Evolutionary conservation across 2,113 vertebrate genomes (phyloP).

Genomic region (Holacanthus passer): DNA sequence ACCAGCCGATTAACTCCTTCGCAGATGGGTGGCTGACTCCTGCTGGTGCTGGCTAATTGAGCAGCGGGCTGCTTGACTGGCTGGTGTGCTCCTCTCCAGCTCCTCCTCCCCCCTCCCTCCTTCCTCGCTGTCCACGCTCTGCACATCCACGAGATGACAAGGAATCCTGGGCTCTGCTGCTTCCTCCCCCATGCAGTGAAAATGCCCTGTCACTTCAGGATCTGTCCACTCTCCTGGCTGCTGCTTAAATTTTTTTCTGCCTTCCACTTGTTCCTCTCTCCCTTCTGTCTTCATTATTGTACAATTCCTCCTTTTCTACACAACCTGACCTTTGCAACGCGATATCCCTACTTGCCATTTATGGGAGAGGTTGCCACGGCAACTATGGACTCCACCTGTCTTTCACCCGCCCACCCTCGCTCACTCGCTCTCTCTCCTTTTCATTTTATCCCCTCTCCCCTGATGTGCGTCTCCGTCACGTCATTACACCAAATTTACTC

Average conservation of each 20-base stretch:
- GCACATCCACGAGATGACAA: slow-evolving; percentile 63
- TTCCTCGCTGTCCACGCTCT: slow-evolving; percentile 58
- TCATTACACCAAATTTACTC: slow-evolving; percentile 31
- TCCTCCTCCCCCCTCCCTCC: slow-evolving; percentile 56
- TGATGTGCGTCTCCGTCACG: slow-evolving; percentile 52
- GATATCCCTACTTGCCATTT: slow-evolving; percentile 85
- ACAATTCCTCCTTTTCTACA: slow-evolving; percentile 65
- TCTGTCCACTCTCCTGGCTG: slow-evolving; percentile 19
- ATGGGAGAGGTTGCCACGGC: slow-evolving; percentile 87
- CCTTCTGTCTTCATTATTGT: slow-evolving; percentile 33
- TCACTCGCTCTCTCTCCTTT: slow-evolving; percentile 6
- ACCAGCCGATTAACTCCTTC: slow-evolving; percentile 82
- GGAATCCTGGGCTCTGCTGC: slow-evolving; percentile 60
- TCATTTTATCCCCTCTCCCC: slow-evolving; percentile 61
- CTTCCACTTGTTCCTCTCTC: slow-evolving; percentile 11
- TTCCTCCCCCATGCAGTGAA: slow-evolving; percentile 36
- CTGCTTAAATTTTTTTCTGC: not conserved
- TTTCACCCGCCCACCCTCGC: slow-evolving; percentile 65
- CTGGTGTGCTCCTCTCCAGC: slow-evolving; percentile 60
- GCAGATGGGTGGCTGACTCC: slow-evolving; percentile 76
- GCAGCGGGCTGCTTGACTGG: slow-evolving; percentile 71
- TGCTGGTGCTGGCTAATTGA: slow-evolving; percentile 81
- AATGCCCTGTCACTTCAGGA: slow-evolving; percentile 64
- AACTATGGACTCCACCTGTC: slow-evolving; percentile 94
- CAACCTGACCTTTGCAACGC: slow-evolving; percentile 87